Percentiles rank a stretch among this genome's conserved stretches.
Evolutionary conservation across 37 sponge, comb jelly and placozoan species (phyloP).

Genomic region (Eunapius fragilis): DNA sequence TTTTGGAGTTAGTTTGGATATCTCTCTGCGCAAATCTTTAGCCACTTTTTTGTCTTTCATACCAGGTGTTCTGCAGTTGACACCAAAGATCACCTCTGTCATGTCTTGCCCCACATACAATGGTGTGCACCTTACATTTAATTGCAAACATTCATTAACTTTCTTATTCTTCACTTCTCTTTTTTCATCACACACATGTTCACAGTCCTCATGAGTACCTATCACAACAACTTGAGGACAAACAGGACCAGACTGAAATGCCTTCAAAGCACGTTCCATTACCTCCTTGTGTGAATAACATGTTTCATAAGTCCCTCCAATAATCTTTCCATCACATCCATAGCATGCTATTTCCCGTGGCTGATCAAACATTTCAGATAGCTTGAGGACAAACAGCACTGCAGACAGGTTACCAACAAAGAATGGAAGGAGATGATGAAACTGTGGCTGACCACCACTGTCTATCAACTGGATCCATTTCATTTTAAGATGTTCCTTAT

Average conservation of each 20-base stretch:
- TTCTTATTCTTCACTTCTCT: slow-evolving; percentile 1
- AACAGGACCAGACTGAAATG: background rate
- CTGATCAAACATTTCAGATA: too few species aligned
- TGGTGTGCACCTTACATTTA: too few species aligned
- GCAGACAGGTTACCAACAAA: too few species aligned
- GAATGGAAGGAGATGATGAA: too few species aligned
- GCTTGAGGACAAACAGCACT: too few species aligned
- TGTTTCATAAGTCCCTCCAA: background rate
- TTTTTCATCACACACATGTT: background rate
- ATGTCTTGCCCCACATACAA: background rate
- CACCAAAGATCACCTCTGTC: too few species aligned
- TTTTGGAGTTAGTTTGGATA: background rate
- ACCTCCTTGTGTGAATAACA: too few species aligned
- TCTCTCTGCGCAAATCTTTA: background rate
- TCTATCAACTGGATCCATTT: slow-evolving; percentile 1
- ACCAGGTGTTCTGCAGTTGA: background rate
- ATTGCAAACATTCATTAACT: background rate
- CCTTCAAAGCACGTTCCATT: background rate
- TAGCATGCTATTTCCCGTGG: too few species aligned
- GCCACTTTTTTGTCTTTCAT: background rate
- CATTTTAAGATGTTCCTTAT: too few species aligned
- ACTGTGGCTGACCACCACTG: too few species aligned
- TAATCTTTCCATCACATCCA: too few species aligned
- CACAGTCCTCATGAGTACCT: slow-evolving; percentile 2
- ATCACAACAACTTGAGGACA: background rate